Evolutionary conservation across 2,113 vertebrate genomes (phyloP).

Genomic region (Oxygymnocypris stewartii): DNA sequence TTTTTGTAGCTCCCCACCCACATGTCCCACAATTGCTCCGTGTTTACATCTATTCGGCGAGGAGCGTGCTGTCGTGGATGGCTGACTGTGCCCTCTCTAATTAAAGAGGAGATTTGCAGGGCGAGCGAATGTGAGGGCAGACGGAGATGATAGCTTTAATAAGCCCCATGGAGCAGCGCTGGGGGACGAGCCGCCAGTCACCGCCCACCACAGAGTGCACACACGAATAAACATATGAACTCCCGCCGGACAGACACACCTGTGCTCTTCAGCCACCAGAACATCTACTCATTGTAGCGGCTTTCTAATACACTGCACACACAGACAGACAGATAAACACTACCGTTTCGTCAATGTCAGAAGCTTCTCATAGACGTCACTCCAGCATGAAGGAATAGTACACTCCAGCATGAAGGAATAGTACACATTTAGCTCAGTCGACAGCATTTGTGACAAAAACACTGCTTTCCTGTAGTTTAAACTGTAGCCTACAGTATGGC

Average conservation of each 20-base stretch:
- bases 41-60: background rate
- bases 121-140: constrained; percentile 72
- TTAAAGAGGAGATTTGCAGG: constrained; percentile 77
- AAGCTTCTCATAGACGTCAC: background rate
- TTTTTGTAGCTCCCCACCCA: constrained; percentile 42
- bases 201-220: background rate
- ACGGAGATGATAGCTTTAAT: constrained; percentile 74
- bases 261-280: constrained; percentile 1
- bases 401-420: background rate
- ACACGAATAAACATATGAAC: constrained; percentile 23
- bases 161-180: constrained; percentile 55
- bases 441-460: background rate
- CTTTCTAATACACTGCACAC: background rate
- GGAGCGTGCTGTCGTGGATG: constrained; percentile 51
- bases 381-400: background rate
- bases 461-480: background rate
- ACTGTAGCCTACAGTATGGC: background rate
- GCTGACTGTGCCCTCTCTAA: constrained; percentile 70
- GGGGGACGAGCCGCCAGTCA: constrained; percentile 38
- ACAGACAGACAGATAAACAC: background rate
- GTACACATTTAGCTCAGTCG: background rate
- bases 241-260: constrained; percentile 27
- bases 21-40: constrained; percentile 27
- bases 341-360: background rate
- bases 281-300: background rate